Evolutionary conservation across 2,113 vertebrate genomes (phyloP).

Genomic region (Tachysurus fulvidraco): DNA sequence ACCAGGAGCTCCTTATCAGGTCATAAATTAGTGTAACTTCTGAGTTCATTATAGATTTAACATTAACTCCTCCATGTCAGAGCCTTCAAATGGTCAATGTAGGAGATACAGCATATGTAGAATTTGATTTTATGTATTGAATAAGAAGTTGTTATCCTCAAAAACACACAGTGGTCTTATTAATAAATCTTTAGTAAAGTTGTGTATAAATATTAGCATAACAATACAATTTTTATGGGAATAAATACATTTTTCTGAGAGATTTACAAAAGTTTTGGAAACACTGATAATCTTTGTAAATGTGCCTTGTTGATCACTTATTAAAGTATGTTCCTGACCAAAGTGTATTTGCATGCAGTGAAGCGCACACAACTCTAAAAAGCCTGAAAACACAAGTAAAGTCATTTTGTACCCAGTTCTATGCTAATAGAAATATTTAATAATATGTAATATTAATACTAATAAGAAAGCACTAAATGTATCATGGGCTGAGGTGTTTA

Average conservation of each 20-base stretch:
- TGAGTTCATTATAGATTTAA: too few relatives aligned
- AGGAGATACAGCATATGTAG: too few relatives aligned
- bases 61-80: too few relatives aligned
- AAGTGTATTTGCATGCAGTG: background rate
- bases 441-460: background rate
- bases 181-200: background rate
- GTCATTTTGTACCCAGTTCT: background rate
- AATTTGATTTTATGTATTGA: too few relatives aligned
- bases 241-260: background rate
- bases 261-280: background rate
- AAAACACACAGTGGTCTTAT: background rate
- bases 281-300: background rate
- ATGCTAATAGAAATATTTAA: background rate
- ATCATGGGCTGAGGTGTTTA: background rate
- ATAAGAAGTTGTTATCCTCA: too few relatives aligned
- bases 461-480: background rate
- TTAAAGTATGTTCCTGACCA: background rate
- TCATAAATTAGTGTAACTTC: too few relatives aligned
- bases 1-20: too few relatives aligned
- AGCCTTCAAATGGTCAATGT: too few relatives aligned
- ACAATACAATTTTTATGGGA: background rate
- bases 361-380: background rate
- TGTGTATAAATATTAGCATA: background rate
- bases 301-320: background rate
- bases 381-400: background rate